Base-by-base conservation (phyloP, 2,888 invertebrate species). In the Pterobdella sp. region DNA sequence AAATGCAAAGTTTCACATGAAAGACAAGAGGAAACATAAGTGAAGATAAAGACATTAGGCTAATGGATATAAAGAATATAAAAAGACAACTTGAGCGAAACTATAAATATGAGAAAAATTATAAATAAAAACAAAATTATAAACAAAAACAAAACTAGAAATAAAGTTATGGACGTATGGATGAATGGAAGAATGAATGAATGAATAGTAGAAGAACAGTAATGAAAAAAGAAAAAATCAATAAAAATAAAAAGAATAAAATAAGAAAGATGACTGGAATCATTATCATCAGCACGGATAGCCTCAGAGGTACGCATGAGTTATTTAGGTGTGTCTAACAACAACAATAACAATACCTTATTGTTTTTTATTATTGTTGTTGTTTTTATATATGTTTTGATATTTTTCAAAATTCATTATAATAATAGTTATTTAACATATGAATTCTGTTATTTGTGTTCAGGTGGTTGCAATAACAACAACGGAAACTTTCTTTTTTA, bases 321-420 rank as follows among this genome's bases (percentile, higher is more conserved):
- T 31, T 26, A 64, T 31, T n/a, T 18, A 64, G 18, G 14, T 18
- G 18, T 31, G 32, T 64, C 29, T n/a, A n/a, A 26, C 32, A 64
- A 64, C 29, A 64, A 64, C 32, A 64, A 26, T 64, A 26, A 64
- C 32, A 64, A 64, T 26, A 26, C 29, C 32, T n/a, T 31, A 18
- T n/a, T n/a, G 18, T 31, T n/a, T 26, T 18, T 31, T 26, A 64
- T 31, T 18, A n/a, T 31, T 64, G 14, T 31, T 64, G 14, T 18
- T 26, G 29, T 31, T 64, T 31, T 31, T 64, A 64, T 18, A 31
- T 1, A 64, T 64, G 14, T 31, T 18, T 31, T 31, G 29, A 64
- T 31, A 31, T n/a, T n/a, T 56, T n/a, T n/a, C 26, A 56, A 56
- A n/a, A 56, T n/a, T 56, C 22, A 56, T 56, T n/a, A 56, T 56